phyloP scores from a whole-genome alignment of 2,797 vertebrate genomes.

The Sciaenops ocellatus region DNA sequence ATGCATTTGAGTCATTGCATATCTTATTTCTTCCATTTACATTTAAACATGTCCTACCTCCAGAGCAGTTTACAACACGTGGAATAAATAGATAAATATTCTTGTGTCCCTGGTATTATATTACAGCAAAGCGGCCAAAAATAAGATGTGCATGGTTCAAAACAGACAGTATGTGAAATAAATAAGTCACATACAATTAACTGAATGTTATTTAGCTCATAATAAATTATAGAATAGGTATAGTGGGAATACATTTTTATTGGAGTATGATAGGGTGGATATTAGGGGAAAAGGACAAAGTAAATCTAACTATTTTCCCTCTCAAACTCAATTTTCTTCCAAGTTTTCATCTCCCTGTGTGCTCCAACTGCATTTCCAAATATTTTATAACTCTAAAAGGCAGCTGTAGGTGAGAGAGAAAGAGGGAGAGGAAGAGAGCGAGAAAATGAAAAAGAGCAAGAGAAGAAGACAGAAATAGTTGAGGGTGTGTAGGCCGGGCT shows the following conservation, averaged over 20 bases:
- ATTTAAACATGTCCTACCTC: constrained; percentile 26
- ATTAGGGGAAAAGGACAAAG: not conserved
- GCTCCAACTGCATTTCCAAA: constrained; percentile 39
- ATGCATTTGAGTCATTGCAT: constrained; percentile 29
- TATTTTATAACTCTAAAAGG: constrained; percentile 24
- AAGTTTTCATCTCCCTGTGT: constrained; percentile 15
- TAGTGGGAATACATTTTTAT: not conserved
- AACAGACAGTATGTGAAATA: constrained; percentile 14
- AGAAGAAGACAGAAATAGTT: constrained; percentile 82
- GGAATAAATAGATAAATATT: constrained; percentile 34
- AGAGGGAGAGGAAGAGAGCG: constrained; percentile 31
- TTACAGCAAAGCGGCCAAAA: constrained; percentile 38
- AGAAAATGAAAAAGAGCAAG: constrained; percentile 44
- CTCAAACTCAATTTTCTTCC: not conserved
- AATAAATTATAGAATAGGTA: constrained; percentile 26
- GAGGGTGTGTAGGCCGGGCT: constrained; percentile 85
- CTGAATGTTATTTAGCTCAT: not conserved
- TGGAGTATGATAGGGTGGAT: constrained; percentile 5
- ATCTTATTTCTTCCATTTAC: constrained; percentile 30
- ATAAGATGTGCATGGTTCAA: not conserved
- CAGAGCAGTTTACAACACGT: constrained; percentile 21
- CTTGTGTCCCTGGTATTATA: constrained; percentile 32
- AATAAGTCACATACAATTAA: constrained; percentile 18
- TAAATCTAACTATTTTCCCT: not conserved
- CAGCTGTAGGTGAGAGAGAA: constrained; percentile 55